A percentile compares a stretch with the other conserved stretches of the same genome.
Conservation (phyloP, 2,888 invertebrate genomes). For the Argyresthia goedartella region DNA sequence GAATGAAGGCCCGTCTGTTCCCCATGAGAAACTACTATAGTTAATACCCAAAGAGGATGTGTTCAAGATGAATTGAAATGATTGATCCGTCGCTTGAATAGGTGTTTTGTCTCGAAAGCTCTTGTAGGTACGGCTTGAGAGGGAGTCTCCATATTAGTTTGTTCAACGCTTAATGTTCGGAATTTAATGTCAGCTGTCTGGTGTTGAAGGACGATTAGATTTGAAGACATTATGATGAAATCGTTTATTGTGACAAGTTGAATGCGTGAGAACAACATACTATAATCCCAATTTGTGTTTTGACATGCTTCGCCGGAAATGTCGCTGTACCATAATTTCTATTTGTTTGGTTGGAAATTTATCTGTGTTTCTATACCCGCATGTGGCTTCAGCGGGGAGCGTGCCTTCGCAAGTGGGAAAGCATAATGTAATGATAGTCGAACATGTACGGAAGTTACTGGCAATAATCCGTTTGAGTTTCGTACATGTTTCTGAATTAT, state of each 20-base stretch:
- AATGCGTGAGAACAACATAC: no score
- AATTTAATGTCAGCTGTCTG: no score
- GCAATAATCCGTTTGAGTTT: no score
- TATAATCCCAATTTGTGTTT: no score
- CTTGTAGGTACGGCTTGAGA: background rate
- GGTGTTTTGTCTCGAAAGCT: constrained; percentile 1
- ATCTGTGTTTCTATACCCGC: background rate
- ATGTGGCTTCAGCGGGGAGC: background rate
- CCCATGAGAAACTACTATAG: constrained; percentile 2
- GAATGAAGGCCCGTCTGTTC: background rate
- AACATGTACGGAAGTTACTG: no score
- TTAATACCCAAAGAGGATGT: constrained; percentile 51
- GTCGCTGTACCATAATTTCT: no score
- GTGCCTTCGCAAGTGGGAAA: background rate
- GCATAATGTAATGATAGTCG: no score
- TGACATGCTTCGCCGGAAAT: no score
- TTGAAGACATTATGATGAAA: background rate
- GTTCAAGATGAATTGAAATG: constrained; percentile 19
- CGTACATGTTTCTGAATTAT: no score
- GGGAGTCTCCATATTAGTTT: background rate
- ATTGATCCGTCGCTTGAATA: constrained; percentile 42
- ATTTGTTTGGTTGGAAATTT: no score
- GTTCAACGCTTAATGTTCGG: background rate
- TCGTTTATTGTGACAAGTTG: no score
- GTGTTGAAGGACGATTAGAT: background rate